phyloP scores from a whole-genome alignment of 1,140 invertebrate genomes.

The Conus ventricosus region DNA sequence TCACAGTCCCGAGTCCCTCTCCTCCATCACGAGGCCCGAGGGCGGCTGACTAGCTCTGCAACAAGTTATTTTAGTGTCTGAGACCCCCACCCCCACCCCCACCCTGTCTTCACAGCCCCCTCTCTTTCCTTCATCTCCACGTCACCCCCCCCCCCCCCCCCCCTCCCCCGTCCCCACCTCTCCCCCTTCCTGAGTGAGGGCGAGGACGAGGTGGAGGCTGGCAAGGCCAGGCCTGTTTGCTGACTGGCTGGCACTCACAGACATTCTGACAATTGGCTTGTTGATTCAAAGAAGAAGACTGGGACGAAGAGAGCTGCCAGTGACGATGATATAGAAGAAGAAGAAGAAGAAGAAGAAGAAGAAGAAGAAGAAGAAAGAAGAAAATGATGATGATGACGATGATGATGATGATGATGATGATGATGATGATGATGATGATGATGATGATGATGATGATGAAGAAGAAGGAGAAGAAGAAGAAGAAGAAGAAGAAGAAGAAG shows the following conservation, averaged over 20 bases:
- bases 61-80: too few species aligned
- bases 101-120: too few species aligned
- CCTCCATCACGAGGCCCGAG: too few species aligned
- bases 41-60: too few species aligned
- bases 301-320: neutral
- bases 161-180: too few species aligned
- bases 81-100: too few species aligned
- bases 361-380: neutral
- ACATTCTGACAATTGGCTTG: neutral
- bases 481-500: neutral
- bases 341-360: neutral
- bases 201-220: too few species aligned
- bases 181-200: too few species aligned
- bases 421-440: conserved; percentile 11
- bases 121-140: too few species aligned
- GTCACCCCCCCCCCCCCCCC: too few species aligned
- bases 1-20: too few species aligned
- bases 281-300: neutral
- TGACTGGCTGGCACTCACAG: neutral
- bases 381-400: neutral
- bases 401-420: conserved; percentile 11
- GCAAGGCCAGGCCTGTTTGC: too few species aligned
- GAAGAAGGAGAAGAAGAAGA: neutral
- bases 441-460: neutral
- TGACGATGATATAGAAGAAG: neutral